Evolutionary conservation across 1,140 invertebrate genomes (phyloP).

Genomic region (Rhizoglyphus robini): DNA sequence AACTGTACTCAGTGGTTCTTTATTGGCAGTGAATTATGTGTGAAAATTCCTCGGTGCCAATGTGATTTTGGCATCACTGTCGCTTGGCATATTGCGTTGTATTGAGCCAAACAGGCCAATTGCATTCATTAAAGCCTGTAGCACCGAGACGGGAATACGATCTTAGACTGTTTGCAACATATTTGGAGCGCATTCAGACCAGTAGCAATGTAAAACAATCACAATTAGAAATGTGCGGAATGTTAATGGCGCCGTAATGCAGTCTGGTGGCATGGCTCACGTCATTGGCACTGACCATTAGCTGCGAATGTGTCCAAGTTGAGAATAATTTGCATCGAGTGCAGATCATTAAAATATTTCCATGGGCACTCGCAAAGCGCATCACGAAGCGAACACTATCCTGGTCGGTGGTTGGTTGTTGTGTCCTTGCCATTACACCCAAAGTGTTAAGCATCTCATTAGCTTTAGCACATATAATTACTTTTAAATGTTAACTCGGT

Average conservation of each 20-base stretch:
- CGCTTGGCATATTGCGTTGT: not conserved
- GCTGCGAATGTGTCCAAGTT: not conserved
- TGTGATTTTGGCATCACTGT: not conserved
- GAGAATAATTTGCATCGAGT: not conserved
- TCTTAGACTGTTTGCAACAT: too few species aligned
- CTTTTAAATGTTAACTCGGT: not conserved
- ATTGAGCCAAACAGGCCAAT: not conserved
- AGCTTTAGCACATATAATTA: not conserved
- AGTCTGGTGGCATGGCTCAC: not conserved
- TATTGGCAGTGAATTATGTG: constrained; percentile 18
- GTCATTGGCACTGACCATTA: not conserved
- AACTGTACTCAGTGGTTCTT: not conserved
- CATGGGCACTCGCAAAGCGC: too few species aligned
- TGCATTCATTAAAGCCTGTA: not conserved
- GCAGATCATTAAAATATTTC: constrained; percentile 12
- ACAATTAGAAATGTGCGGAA: constrained; percentile 2
- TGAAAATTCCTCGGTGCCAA: constrained; percentile 15
- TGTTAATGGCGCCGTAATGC: not conserved
- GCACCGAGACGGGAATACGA: too few species aligned
- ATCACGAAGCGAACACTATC: too few species aligned
- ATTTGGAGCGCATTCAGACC: too few species aligned
- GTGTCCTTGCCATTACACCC: too few species aligned
- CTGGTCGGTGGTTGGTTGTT: too few species aligned
- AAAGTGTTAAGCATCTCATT: constrained; percentile 4
- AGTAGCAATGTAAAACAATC: not conserved